These are phyloP conservation scores for Maconellicoccus hirsutus DNA, from an alignment of 1,140 invertebrate species.

Conservation along the genomic window DNA sequence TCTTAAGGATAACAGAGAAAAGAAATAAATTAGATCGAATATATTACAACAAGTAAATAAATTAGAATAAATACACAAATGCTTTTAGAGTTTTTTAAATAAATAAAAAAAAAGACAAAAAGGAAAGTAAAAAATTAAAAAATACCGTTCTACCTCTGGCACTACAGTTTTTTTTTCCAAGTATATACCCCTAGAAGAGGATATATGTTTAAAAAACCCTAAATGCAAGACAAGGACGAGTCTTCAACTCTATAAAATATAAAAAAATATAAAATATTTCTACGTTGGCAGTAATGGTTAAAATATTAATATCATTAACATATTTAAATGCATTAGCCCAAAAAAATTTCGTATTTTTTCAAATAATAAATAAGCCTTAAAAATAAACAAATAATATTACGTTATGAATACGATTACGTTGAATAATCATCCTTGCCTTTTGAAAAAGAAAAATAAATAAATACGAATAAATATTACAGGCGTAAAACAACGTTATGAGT, in stretches of 20 bases:
- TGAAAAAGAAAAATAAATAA: constrained; percentile 4
- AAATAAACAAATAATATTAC: constrained; percentile 5
- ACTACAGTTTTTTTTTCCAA: neutral
- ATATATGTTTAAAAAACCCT: constrained; percentile 6
- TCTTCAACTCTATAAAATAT: neutral
- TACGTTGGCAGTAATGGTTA: constrained; percentile 20
- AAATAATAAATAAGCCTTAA: neutral
- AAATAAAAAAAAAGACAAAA: neutral
- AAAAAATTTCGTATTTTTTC: neutral
- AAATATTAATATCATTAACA: constrained; percentile 20
- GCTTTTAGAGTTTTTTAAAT: constrained; percentile 18
- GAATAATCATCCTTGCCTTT: constrained; percentile 18
- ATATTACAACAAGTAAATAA: constrained; percentile 19
- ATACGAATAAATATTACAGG: constrained; percentile 8
- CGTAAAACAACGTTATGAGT: neutral
- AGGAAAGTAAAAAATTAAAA: neutral
- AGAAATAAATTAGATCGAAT: constrained; percentile 13
- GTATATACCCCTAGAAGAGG: neutral
- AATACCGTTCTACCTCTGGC: neutral
- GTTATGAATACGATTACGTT: constrained; percentile 7
- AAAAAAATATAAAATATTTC: constrained; percentile 16
- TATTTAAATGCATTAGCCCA: constrained; percentile 20
- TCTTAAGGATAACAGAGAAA: neutral
- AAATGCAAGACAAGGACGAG: constrained; percentile 17
- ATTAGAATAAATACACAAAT: neutral